phyloP scores from a whole-genome alignment of 2,113 vertebrate genomes.

The Vicugna pacos region DNA sequence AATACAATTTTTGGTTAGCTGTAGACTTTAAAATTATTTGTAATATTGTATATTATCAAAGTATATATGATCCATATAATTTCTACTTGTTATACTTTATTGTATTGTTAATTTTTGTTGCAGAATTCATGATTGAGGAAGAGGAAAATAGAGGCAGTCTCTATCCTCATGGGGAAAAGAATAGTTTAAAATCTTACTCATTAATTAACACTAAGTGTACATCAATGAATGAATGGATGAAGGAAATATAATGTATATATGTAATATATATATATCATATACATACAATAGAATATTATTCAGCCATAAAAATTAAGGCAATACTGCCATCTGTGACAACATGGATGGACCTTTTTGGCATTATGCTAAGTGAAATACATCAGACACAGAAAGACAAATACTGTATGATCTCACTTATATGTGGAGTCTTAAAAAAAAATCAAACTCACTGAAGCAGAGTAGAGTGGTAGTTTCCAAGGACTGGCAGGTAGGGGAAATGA shows the following conservation, averaged over 20 bases:
- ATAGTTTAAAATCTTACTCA: background rate
- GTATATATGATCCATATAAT: background rate
- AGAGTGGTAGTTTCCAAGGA: background rate
- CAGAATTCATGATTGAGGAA: background rate
- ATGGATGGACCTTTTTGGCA: background rate
- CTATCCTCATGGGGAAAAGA: no score
- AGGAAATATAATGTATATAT: background rate
- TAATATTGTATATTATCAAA: background rate
- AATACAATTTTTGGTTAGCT: background rate
- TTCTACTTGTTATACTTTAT: background rate
- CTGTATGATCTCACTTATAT: background rate
- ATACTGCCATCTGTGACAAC: background rate
- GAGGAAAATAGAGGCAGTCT: background rate
- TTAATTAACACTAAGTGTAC: background rate
- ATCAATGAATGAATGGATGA: background rate
- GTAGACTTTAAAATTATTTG: background rate
- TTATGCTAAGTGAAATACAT: background rate
- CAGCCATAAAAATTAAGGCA: background rate
- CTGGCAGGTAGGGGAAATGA: background rate
- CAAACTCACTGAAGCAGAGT: background rate
- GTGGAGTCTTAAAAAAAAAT: background rate
- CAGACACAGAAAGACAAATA: background rate
- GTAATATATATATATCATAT: background rate
- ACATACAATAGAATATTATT: background rate
- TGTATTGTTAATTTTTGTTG: background rate